Evolutionary conservation across 92 coral and sea anemone species (phyloP), one percentile per base, ranked within the genome.

Genomic region (Epizoanthus illoricatus): DNA sequence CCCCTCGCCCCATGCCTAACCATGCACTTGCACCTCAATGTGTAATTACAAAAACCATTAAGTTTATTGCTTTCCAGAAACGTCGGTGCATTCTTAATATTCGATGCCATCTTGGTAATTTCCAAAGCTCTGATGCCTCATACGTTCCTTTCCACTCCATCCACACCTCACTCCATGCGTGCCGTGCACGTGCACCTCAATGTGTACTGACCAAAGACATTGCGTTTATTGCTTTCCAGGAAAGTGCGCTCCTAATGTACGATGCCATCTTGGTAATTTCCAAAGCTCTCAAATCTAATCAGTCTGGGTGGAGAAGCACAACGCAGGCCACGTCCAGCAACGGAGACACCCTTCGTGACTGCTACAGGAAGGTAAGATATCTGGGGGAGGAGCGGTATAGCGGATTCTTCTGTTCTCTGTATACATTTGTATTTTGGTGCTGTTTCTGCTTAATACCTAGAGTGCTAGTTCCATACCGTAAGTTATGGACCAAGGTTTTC

Each of bases 61-160:
- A 15, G 9, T 71, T 4, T 10, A n/a, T 74, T 54, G 11, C 42
- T 17, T 21, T 8, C 18, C 71, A 87, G 90, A 86, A 74, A 58
- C n/a, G n/a, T n/a, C n/a, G 16, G 73, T 23, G 64, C 47, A 7
- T 58, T 84, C 1, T 58, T 82, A 17, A 74, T 21, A 10, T 75
- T 81, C 52, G 90, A 87, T 39, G 86, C 86, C 8, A n/a, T 74
- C 5, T 66, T 66, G 57, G 78, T 75, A 67, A 57, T 87, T 43
- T 47, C 33, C 33, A 28, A 28, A 28, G 33, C 33, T 28, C 33
- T 28, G 33, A 28, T 28, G 59, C n/a, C 36, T 55, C 41, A 24
- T 54, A 18, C 3, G 8, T 33, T 16, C 33, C 33, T 28, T 28
- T 28, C 33, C 33, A 28, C 1, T 28, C 33, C 33, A 28, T 28